Evolutionary conservation across 2,113 vertebrate genomes (phyloP), one percentile per base, ranked within the genome.

Genomic region (Vidua chalybeata): DNA sequence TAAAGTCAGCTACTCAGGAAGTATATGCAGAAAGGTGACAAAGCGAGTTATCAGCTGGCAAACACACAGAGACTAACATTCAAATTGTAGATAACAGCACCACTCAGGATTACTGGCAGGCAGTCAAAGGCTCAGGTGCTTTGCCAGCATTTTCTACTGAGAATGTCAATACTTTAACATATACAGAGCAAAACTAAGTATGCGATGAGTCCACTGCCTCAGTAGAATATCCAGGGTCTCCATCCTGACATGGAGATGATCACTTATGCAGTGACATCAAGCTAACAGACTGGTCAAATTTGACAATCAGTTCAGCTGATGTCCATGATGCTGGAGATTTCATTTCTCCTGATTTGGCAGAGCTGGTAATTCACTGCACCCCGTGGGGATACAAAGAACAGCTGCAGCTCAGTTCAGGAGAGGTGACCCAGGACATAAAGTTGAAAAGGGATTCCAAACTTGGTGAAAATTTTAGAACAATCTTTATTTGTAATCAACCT

Each of bases 41-140:
- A 79, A 87, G 58, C 59, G 61, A 87, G 75, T 74, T 93, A 93
- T 71, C 69, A 91, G 84, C 39, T 89, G 75, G 72, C 87, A 94
- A 86, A 77, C 85, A 93, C 1, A 0, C 67, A 68, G 63, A 76
- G 62, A 49, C 62, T 79, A 88, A 74, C 79, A 79, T 7, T 94
- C 79, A 92, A 87, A 90, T 87, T 68, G 94, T 41, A 86, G 85
- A 82, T 75, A 95, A 92, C 67, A 84, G 80, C 54, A 94, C 88
- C 11, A 75, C 48, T 83, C 56, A 90, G 33, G 67, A 68, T 66
- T 79, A 61, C 66, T 75, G 86, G 86, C 93, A 93, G 76, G 77
- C 79, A 87, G 84, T 62, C 79, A 91, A 66, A 78, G 74, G 54
- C 82, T 81, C 78, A 35, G 39, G 66, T 75, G 85, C 31, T 58